Base-by-base conservation (phyloP, 2,888 invertebrate genomes). In the Drosophila lutescens region DNA sequence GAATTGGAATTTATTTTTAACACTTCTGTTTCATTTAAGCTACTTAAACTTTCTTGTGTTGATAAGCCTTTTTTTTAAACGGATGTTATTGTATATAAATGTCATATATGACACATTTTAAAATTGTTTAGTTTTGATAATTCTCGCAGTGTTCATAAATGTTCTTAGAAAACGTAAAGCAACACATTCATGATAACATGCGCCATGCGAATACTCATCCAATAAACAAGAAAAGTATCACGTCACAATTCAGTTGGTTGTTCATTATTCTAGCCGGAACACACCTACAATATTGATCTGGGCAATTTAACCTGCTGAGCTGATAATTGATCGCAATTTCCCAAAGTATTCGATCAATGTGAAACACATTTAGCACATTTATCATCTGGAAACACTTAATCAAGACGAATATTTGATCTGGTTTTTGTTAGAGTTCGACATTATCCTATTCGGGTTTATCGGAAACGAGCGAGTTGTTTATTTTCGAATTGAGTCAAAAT, bases 241-340 rank as follows among this genome's bases (percentile, higher is more conserved):
- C 62, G 62, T 63, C 62, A 63, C 49, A 23, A 30, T 6, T n/a
- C 17, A 10, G 13, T 23, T 7, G 46, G 13, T 46, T 40, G n/a
- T 5, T 50, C 58, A 41, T 41, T 15, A 17, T 26, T 56, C 46
- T 36, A 15, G 34, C 13, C 32, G 13, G 5, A 17, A 13, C 30
- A 17, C 38, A 46, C 30, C 17, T 17, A 30, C 20, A n/a, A 20
- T 36, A 23, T 47, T 67, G 23, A 40, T 67, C 40, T 20, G 23
- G 3, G 41, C n/a, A 20, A 40, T 47, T 20, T n/a, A 9, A 41
- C 12, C 40, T 41, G 46, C 20, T 41, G 20, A 67, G 55, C 67
- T 66, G 66, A 23, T 66, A 67, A 66, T 55, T 66, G 47, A 47
- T 54, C 5, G 23, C 54, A 40, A 38, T 67, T 41, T 67, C 40